A percentile compares a stretch with the other conserved stretches of the same genome.
Conservation (phyloP, 2,888 invertebrate genomes). For the Ennomos fuscantarius region DNA sequence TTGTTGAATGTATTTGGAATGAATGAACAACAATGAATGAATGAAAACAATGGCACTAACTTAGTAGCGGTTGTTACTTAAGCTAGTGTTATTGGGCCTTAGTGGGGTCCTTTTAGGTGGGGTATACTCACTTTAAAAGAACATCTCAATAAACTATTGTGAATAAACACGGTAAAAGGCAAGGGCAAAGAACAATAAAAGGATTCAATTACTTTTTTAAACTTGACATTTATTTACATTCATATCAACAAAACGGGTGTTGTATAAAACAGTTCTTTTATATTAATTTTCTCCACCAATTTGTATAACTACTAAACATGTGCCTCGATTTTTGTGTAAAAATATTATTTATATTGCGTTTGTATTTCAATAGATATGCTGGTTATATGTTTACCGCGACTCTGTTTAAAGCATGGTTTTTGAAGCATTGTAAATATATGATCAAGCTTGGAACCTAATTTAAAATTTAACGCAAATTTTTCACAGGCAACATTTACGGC, state of each 20-base stretch:
- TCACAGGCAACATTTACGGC: not conserved
- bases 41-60: no score
- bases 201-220: constrained; percentile 59
- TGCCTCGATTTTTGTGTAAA: constrained; percentile 77
- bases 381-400: constrained; percentile 57
- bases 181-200: constrained; percentile 30
- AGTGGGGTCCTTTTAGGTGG: no score
- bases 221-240: constrained; percentile 86
- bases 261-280: constrained; percentile 84
- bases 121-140: no score
- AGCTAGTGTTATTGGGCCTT: no score
- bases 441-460: constrained; percentile 4
- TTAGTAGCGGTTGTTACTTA: no score
- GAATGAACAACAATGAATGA: no score
- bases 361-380: constrained; percentile 61
- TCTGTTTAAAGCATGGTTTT: constrained; percentile 42
- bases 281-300: constrained; percentile 67
- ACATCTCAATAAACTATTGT: no score
- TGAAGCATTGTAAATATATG: constrained; percentile 15
- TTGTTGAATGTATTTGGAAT: no score
- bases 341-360: constrained; percentile 67
- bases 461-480: not conserved
- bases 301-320: constrained; percentile 73
- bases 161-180: no score
- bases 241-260: constrained; percentile 86